Evolutionary conservation across 2,113 vertebrate genomes (phyloP), one percentile per base, ranked within the genome.

Genomic region (Drymodes brunneopygia): DNA sequence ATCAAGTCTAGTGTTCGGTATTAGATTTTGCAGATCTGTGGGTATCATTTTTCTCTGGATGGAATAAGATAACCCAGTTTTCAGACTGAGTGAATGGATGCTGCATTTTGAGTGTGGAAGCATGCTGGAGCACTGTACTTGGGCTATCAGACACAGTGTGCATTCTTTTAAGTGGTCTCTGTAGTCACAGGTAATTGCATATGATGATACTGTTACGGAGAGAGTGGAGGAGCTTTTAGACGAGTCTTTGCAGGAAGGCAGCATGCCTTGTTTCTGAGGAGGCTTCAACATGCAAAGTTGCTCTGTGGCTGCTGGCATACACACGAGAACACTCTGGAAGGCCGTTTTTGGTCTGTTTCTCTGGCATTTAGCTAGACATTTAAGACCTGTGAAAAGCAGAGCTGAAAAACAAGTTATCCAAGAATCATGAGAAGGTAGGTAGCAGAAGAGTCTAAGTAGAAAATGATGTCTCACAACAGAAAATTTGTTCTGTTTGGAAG

Each of bases 111-210:
- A 56, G 22, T 0, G 2, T 53, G 48, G 24, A 5, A 8, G 13
- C 2, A 0, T 70, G 31, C 25, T 91, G n/a, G 53, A 78, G 28
- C 28, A 16, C 25, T 23, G 5, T 40, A 14, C 23, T 50, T 20
- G 38, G 72, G 33, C 47, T 66, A 0, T 5, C 69, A n/a, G 73
- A 44, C 27, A 25, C 4, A 13, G 9, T 2, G 1, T 42, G 12
- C 11, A 1, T 15, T 45, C 50, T 54, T 78, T 0, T 29, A 73
- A 33, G 17, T 33, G 18, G 12, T 70, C 6, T 65, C 13, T 70
- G 10, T 80, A 57, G 51, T 79, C 42, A 25, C 31, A 65, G 36
- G 15, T 66, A 45, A 14, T 71, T 72, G 11, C 3, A 18, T 44
- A 19, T 36, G 42, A 24, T 45, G 12, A 18, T 62, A 23, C 8